Base-by-base conservation (phyloP, 2,888 invertebrate species). In the Agonopterix alstromeriana region DNA sequence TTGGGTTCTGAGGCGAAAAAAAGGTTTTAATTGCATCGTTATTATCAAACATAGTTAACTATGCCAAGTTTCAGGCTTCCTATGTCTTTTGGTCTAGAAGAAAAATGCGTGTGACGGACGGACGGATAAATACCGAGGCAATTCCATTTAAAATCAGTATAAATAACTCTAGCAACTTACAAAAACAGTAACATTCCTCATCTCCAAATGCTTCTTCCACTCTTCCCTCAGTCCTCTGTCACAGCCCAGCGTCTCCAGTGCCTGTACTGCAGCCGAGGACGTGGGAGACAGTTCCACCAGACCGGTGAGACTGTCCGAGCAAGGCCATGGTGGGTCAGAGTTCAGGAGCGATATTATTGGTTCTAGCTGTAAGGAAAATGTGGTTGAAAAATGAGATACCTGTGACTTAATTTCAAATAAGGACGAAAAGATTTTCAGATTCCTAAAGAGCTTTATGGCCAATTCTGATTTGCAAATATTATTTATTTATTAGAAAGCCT, bases 291-390 rank as follows among this genome's bases (percentile, higher is more conserved):
- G 60, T 9, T 72, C 60, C 14, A 90, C 55, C 8, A 81, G 55
- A 0, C 67, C 63, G 0, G 85, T 73, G 8, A 89, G 46, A 48
- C 90, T 85, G 38, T 67, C 64, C 7, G 85, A 70, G 52, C 91
- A 91, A 0, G 91, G 91, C 91, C 91, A 91, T 0, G 78, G 60
- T 0, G 75, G 67, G 0, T 81, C 75, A 0, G 73, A 66, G 54
- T 84, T 82, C 54, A 87, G 60, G 12, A 90, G 60, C 0, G 77
- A 60, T 43, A 86, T 78, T 54, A 91, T 70, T 53, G 79, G 67
- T 8, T 73, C 70, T 53, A 89, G 55, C 89, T 89, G 66, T 1
- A 63, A 66, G 45, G 40, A 38, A 38, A 38, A 38, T 38, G n/a
- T 38, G 27, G 7, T 27, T 27, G 27, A 17, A 17, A 17, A 17